These are phyloP conservation scores for Misgurnus mizolepis DNA, from an alignment of 2,113 vertebrate genomes.

Conservation along the genomic window DNA sequence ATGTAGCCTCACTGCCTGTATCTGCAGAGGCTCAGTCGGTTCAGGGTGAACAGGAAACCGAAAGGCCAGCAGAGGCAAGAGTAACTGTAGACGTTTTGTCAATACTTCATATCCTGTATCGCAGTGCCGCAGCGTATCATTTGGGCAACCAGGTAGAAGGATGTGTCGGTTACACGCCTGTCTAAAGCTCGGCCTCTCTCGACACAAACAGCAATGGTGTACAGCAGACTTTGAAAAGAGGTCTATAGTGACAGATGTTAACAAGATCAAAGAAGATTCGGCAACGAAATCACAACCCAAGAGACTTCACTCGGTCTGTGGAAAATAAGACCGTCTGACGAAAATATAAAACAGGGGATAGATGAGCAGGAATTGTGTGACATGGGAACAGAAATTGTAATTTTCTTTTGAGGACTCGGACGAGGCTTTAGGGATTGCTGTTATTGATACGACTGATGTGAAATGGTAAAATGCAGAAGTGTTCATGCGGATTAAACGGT, in stretches of 20 bases:
- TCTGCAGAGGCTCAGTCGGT: not conserved
- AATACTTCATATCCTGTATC: constrained; percentile 41
- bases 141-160: constrained; percentile 49
- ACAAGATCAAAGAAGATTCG: constrained; percentile 31
- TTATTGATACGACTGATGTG: constrained; percentile 29
- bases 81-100: constrained; percentile 47
- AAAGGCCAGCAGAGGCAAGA: constrained; percentile 11
- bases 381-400: constrained; percentile 4
- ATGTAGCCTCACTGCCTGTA: not conserved
- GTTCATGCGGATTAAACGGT: no score
- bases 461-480: constrained; percentile 6
- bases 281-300: constrained; percentile 12
- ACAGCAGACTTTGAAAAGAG: constrained; percentile 17
- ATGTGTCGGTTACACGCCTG: not conserved
- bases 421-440: constrained; percentile 19
- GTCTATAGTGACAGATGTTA: constrained; percentile 32
- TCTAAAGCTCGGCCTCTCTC: constrained; percentile 26
- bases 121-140: constrained; percentile 28
- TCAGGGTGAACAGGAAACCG: not conserved
- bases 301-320: constrained; percentile 29
- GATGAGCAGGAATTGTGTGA: constrained; percentile 9
- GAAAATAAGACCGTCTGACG: constrained; percentile 15
- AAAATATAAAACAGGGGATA: constrained; percentile 38
- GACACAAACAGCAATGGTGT: constrained; percentile 31
- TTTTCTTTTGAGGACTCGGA: constrained; percentile 37